Evolutionary conservation across 2,888 invertebrate genomes (phyloP).

Genomic region (Timema podura): DNA sequence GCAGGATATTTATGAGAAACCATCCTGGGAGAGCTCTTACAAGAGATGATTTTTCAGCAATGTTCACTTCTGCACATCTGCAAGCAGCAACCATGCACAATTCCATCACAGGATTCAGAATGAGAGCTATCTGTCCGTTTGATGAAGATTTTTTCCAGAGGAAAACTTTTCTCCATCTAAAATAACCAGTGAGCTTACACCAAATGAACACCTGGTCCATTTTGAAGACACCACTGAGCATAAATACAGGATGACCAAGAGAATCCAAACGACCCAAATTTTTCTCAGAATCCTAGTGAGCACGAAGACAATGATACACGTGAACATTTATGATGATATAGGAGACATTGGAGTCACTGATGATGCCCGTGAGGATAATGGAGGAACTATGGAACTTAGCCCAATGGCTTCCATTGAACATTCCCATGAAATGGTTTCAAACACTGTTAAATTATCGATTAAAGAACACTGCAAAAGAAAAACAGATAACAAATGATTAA

Average conservation of each 20-base stretch:
- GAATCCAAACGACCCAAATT: neutral
- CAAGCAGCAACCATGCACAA: neutral
- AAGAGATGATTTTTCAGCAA: conserved; percentile 6
- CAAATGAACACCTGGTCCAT: neutral
- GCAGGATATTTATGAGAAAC: neutral
- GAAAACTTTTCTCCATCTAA: conserved; percentile 12
- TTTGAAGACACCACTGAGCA: neutral
- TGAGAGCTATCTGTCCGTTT: conserved; percentile 5
- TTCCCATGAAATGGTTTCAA: neutral
- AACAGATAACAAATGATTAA: neutral
- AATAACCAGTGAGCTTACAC: neutral
- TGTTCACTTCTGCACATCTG: conserved; percentile 2
- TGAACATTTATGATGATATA: conserved; percentile 2
- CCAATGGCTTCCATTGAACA: neutral
- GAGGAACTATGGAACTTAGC: neutral
- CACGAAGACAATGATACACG: neutral
- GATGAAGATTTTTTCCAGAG: neutral
- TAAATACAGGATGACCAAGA: conserved; percentile 8
- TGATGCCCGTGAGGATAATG: neutral
- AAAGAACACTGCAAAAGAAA: neutral
- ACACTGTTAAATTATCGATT: neutral
- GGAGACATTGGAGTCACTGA: neutral
- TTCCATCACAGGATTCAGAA: conserved; percentile 3
- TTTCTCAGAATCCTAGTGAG: neutral
- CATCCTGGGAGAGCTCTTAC: conserved; percentile 8